These are phyloP conservation scores for Blera fallax DNA, from an alignment of 2,888 invertebrate species.

Conservation along the genomic window DNA sequence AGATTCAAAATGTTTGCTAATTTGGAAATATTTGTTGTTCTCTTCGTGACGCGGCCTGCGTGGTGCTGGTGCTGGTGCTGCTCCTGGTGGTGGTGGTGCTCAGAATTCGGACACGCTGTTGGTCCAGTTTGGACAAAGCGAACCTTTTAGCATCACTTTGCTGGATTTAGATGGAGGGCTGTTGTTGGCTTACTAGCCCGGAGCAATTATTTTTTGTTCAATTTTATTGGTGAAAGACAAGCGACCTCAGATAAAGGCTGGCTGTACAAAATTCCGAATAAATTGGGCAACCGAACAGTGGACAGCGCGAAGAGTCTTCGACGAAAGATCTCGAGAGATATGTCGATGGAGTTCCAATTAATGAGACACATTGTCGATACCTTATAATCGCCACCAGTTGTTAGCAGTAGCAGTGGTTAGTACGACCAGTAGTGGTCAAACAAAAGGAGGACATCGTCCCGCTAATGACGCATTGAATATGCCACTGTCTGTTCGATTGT, in stretches of 20 bases:
- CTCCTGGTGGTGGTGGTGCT: constrained; percentile 3
- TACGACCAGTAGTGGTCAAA: constrained; percentile 1
- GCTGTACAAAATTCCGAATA: constrained; percentile 67
- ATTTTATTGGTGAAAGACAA: constrained; percentile 63
- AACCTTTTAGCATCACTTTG: constrained; percentile 59
- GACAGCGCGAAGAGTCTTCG: constrained; percentile 24
- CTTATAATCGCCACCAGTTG: constrained; percentile 69
- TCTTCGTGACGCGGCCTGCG: constrained; percentile 22
- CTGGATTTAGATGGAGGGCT: constrained; percentile 27
- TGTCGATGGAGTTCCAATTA: constrained; percentile 72
- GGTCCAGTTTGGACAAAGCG: constrained; percentile 50
- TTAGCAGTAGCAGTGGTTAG: neutral
- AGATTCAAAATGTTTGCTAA: constrained; percentile 81
- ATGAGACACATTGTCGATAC: constrained; percentile 72
- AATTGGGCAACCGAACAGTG: constrained; percentile 62
- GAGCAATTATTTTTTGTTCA: constrained; percentile 65
- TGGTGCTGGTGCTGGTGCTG: constrained; percentile 6
- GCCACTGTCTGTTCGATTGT: neutral
- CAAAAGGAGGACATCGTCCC: neutral
- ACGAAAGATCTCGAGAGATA: constrained; percentile 64
- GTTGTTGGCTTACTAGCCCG: constrained; percentile 10
- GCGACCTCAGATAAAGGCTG: constrained; percentile 47
- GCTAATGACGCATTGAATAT: neutral
- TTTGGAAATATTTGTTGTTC: constrained; percentile 77
- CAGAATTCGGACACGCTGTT: constrained; percentile 28